phyloP scores from a whole-genome alignment of 2,797 vertebrate species.

The Mergus octosetaceus region DNA sequence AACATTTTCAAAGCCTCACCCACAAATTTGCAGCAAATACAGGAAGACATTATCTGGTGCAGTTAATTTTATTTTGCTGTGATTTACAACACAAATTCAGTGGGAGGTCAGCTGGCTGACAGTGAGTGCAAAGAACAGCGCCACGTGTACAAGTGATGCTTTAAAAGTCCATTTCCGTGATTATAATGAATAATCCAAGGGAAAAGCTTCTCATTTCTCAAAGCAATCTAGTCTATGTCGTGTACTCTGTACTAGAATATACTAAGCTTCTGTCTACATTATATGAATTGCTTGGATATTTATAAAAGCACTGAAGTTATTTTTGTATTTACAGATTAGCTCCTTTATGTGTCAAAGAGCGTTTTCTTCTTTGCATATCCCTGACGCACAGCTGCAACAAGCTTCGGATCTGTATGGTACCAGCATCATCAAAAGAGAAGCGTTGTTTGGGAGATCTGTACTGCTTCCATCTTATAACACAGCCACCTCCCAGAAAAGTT shows the following conservation, averaged over 20 bases:
- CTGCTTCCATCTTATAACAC: background rate
- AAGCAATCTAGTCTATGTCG: background rate
- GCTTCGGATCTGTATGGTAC: background rate
- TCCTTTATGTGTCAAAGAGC: background rate
- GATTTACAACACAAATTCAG: conserved; percentile 7
- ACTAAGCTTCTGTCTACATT: background rate
- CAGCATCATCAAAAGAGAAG: background rate
- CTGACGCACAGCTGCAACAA: background rate
- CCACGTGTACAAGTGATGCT: background rate
- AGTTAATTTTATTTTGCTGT: background rate
- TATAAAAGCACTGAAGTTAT: conserved; percentile 10
- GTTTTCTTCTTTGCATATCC: background rate
- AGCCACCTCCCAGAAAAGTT: background rate
- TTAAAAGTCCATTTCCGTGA: conserved; percentile 23
- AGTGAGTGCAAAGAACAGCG: background rate
- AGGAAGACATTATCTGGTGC: background rate
- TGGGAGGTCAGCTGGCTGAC: background rate
- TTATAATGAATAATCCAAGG: conserved; percentile 40
- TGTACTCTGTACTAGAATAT: background rate
- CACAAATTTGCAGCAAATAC: background rate
- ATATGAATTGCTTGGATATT: background rate
- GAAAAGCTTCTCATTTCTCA: conserved; percentile 37
- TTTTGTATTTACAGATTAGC: conserved; percentile 15
- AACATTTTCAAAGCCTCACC: background rate
- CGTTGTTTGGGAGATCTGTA: background rate